Evolutionary conservation across 2,113 vertebrate genomes (phyloP).

Genomic region (Serinus canaria): DNA sequence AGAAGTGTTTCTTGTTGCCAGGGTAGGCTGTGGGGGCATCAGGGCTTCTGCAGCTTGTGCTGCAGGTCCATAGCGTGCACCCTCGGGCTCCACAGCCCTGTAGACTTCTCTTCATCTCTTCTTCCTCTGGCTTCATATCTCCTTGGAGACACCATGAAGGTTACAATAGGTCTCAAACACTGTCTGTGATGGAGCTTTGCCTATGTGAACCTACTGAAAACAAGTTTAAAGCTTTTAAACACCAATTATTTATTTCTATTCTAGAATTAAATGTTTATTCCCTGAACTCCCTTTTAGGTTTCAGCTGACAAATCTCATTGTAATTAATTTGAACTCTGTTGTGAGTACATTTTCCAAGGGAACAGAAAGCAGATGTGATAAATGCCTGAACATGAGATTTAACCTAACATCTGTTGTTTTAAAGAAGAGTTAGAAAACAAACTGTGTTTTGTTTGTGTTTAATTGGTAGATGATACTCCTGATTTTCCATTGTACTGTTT

Average conservation of each 20-base stretch:
- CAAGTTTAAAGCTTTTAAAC: conserved; percentile 1
- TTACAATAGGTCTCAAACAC: not conserved
- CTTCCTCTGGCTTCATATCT: not conserved
- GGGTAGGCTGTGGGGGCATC: not conserved
- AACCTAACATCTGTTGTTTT: conserved; percentile 17
- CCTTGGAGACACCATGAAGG: not conserved
- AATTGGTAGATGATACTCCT: not conserved
- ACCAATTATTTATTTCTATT: not conserved
- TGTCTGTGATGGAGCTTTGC: not conserved
- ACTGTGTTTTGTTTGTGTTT: not conserved
- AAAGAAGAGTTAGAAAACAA: conserved; percentile 2
- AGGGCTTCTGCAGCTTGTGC: not conserved
- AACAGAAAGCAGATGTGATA: conserved; percentile 30
- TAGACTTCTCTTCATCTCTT: not conserved
- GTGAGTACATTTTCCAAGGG: conserved; percentile 19
- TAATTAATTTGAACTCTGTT: conserved; percentile 11
- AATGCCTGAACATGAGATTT: conserved; percentile 36
- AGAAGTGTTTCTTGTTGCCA: not conserved
- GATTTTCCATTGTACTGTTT: not conserved
- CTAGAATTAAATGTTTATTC: conserved; percentile 15
- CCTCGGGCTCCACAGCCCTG: not conserved
- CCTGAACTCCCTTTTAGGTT: conserved; percentile 8
- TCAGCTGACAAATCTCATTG: conserved; percentile 23
- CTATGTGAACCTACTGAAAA: not conserved
- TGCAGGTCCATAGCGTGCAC: not conserved